Conservation (phyloP, 2,113 vertebrate species). For the Brachypteracias leptosomus region DNA sequence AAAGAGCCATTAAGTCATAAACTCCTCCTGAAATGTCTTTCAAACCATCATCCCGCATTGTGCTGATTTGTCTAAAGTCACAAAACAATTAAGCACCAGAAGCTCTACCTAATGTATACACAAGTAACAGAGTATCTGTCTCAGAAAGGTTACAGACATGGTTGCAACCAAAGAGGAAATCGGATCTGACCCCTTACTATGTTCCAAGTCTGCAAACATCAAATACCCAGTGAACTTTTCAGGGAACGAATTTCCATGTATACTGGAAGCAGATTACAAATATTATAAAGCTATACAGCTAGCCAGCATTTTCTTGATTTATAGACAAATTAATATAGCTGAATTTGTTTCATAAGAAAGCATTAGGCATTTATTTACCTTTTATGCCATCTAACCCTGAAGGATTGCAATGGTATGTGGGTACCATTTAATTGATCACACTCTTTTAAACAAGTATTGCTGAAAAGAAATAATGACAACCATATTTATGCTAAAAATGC, state of each 20-base stretch:
- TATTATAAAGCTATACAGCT: background rate
- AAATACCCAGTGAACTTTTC: background rate
- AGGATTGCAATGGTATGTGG: background rate
- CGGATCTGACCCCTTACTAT: background rate
- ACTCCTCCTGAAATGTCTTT: background rate
- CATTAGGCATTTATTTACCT: background rate
- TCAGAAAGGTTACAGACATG: background rate
- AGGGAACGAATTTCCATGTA: background rate
- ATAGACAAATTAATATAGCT: background rate
- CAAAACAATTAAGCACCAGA: background rate
- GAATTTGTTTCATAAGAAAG: background rate
- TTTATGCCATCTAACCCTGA: background rate
- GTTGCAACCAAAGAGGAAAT: background rate
- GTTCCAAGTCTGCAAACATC: background rate
- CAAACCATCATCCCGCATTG: background rate
- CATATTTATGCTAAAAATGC: background rate
- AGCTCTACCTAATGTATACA: background rate
- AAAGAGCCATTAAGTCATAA: background rate
- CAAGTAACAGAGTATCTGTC: background rate
- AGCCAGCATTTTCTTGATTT: background rate
- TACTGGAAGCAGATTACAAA: background rate
- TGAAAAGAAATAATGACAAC: background rate
- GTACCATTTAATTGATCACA: background rate
- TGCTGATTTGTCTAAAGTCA: background rate
- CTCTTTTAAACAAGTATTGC: background rate